Evolutionary conservation across 2,113 vertebrate species (phyloP), one percentile per base, ranked within the genome.

Genomic region (Scalopus aquaticus): DNA sequence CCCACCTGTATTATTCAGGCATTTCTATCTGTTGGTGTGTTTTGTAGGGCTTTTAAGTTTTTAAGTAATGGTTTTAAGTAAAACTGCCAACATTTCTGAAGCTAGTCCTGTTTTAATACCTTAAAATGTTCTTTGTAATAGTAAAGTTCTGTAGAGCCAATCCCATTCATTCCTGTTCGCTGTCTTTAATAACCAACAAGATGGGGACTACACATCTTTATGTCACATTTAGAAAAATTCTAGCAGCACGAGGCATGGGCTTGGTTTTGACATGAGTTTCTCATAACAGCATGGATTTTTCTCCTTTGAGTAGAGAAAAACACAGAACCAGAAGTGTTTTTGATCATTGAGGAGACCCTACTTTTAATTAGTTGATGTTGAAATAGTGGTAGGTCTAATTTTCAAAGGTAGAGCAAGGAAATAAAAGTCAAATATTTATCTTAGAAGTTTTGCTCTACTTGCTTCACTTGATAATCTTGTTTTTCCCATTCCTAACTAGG

Each of bases 241-340:
- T 20, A 72, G 22, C 9, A 32, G 6, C 30, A 72, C 5, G 58
- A 78, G 24, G 4, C n/a, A 17, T 37, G 16, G 10, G 22, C 51
- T 93, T 22, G 10, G 5, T 85, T 96, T 93, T 93, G 26, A 83
- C 49, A 67, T 81, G 56, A 44, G 12, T 93, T 83, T 94, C 79
- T 88, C 77, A 44, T 28, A 37, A 65, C 39, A 80, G 30, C 16
- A 7, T 49, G 44, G 26, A 44, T 72, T 85, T 76, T 72, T 85
- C n/a, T 90, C 32, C 70, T 93, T 72, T 30, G 17, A 90, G 5
- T 69, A 30, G 35, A 74, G 26, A 39, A n/a, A n/a, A n/a, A 20
- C 24, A 4, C 19, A 79, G 74, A 76, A 74, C 20, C 65, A 54
- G 51, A 26, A 60, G 30, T 82, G 72, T 64, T 90, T 93, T 80